Percentiles rank a stretch among this genome's conserved stretches.
Conservation (phyloP, 2,797 vertebrate species). For the Enteromius afrohamiltoni region DNA sequence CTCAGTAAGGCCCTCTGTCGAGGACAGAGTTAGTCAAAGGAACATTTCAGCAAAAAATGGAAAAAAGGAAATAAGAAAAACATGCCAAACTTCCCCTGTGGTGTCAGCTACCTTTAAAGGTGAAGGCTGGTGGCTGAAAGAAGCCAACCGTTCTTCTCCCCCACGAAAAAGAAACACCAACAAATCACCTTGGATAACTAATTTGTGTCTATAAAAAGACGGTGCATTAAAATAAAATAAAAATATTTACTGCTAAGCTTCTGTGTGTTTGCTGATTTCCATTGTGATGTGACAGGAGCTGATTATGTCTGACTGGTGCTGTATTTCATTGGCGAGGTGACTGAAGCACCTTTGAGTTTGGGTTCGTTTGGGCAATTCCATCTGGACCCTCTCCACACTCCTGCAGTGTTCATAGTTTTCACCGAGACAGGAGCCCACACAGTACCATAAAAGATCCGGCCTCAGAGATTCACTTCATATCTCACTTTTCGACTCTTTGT, state of each 20-base stretch:
- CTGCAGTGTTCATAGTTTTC: conserved; percentile 14
- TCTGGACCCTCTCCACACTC: conserved; percentile 23
- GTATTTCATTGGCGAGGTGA: conserved; percentile 17
- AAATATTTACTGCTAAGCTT: neutral
- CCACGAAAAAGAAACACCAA: conserved; percentile 49
- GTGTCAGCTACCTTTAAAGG: conserved; percentile 59
- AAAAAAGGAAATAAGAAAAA: conserved; percentile 60
- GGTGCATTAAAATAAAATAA: neutral
- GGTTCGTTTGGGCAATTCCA: conserved; percentile 28
- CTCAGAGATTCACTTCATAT: conserved; percentile 24
- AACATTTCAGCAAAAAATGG: conserved; percentile 58
- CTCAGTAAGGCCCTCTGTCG: conserved; percentile 57
- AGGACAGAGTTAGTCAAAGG: conserved; percentile 57
- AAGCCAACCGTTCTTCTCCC: conserved; percentile 21
- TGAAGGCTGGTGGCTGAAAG: conserved; percentile 53
- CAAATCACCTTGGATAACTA: conserved; percentile 28
- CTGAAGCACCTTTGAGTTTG: conserved; percentile 31
- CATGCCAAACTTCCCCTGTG: conserved; percentile 60
- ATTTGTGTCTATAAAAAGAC: conserved; percentile 40
- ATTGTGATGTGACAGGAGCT: conserved; percentile 26
- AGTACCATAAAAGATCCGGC: conserved; percentile 25
- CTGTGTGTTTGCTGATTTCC: conserved; percentile 33
- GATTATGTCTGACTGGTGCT: conserved; percentile 32
- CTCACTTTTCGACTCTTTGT: conserved; percentile 26
- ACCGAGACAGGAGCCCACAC: conserved; percentile 6